Evolutionary conservation across 23 tunicate species (phyloP).

Genomic region (Halocynthia roretzi): DNA sequence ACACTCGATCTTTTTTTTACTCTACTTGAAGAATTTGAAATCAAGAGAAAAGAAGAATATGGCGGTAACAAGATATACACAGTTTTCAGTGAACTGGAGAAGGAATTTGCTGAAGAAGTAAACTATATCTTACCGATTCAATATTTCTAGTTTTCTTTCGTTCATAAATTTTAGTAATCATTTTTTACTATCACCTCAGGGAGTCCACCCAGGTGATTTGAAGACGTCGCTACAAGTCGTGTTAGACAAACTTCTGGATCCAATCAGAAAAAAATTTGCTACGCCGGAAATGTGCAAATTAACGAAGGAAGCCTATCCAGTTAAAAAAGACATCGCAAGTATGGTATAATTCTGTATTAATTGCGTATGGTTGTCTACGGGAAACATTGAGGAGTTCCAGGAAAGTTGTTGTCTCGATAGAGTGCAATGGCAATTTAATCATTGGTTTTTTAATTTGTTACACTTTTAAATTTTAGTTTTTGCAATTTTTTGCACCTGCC

Average conservation of each 20-base stretch:
- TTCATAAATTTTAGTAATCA: not conserved
- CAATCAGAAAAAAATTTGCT: constrained; percentile 62
- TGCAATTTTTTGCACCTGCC: too few relatives aligned
- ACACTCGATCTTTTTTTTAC: not conserved
- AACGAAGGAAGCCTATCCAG: constrained; percentile 73
- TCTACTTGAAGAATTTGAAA: constrained; percentile 42
- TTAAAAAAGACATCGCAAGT: constrained; percentile 8
- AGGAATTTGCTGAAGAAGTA: constrained; percentile 74
- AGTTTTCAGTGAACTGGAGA: constrained; percentile 53
- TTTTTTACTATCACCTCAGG: constrained; percentile 19
- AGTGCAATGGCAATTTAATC: too few relatives aligned
- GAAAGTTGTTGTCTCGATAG: too few relatives aligned
- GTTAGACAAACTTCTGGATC: constrained; percentile 75
- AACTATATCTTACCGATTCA: too few relatives aligned
- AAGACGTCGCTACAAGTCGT: constrained; percentile 59
- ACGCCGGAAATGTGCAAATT: constrained; percentile 58
- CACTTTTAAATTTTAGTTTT: too few relatives aligned
- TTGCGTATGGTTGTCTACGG: not conserved
- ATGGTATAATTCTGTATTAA: not conserved
- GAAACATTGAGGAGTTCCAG: not conserved
- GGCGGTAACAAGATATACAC: constrained; percentile 82
- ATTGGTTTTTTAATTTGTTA: too few relatives aligned
- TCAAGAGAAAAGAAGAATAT: constrained; percentile 66
- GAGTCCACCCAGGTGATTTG: constrained; percentile 96
- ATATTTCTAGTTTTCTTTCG: too few relatives aligned